phyloP scores from a whole-genome alignment of 2,113 vertebrate genomes.

The Rattus norvegicus region DNA sequence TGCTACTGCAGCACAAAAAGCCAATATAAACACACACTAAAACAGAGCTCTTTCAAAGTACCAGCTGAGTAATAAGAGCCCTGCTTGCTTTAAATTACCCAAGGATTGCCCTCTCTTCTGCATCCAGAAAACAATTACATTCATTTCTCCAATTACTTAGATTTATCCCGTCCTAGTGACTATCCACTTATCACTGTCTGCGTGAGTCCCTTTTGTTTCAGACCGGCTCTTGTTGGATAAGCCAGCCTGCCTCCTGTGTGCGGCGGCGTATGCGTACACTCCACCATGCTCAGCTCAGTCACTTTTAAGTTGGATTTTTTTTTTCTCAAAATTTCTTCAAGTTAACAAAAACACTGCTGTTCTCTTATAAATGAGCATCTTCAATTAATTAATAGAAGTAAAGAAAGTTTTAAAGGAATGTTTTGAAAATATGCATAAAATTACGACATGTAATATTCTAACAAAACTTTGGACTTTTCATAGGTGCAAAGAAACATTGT shows the following conservation, averaged over 20 bases:
- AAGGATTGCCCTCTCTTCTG: neutral
- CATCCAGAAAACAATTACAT: neutral
- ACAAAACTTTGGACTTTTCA: neutral
- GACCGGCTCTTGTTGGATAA: neutral
- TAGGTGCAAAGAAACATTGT: neutral
- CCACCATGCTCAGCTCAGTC: neutral
- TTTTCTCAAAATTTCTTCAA: constrained; percentile 29
- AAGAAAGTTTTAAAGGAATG: constrained; percentile 15
- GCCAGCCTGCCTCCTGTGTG: neutral
- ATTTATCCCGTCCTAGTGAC: neutral
- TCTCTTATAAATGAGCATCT: neutral
- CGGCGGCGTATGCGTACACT: neutral
- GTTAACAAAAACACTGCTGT: neutral
- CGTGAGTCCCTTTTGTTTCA: neutral
- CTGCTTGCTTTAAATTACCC: neutral
- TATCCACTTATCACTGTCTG: neutral
- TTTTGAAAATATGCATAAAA: constrained; percentile 40
- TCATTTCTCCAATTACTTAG: neutral
- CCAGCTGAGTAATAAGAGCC: neutral
- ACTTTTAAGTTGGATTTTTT: constrained; percentile 14
- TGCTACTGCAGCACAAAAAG: neutral
- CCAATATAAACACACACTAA: neutral
- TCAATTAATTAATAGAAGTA: neutral
- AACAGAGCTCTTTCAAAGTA: neutral
- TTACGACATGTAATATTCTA: constrained; percentile 20